Base-by-base conservation (phyloP, 2,113 vertebrate genomes). In the Apistogramma diplotaenia region DNA sequence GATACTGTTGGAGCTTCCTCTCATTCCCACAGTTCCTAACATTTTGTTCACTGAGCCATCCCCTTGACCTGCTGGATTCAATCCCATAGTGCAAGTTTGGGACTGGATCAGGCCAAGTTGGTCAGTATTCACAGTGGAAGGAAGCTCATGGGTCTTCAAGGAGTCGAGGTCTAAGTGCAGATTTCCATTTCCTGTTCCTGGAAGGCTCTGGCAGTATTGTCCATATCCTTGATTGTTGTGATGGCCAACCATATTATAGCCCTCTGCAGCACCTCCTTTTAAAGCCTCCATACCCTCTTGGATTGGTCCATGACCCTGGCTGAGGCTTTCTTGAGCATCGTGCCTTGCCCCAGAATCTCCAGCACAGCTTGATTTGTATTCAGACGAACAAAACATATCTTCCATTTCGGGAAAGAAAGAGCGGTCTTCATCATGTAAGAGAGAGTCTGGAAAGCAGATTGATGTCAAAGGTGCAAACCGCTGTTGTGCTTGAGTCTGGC, bases 381-480 rank as follows among this genome's bases (percentile, higher is more conserved):
- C 96, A 0, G 97, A 94, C 0, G 95, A 93, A 1, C 96, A 97
- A 9, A 99, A 99, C 96, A 98, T 98, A 89, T 99, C 97, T 73
- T 98, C 97, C 97, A 99, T 97, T 9, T 96, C 96, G 15, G 97
- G 97, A 79, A 99, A 99, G 87, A 97, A 98, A 27, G 96, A 95
- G 1, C 96, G 95, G 40, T 95, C 95, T 27, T 97, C 97, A 1
- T 97, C 97, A 62, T 97, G 96, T 27, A 98, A 93, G 77, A 96
- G 88, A 0, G 97, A 96, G 74, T 99, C 97, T 0, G 97, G 97
- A 91, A 97, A 99, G 91, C 97, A 98, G 87, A 97, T 97, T 54
- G 97, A 97, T 2, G 97, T 96, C 35, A 98, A 90, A 0, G 96
- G 95, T 6, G 96, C 94, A 3, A 97, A 97, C 1, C 96, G 94